Evolutionary conservation across 2,113 vertebrate genomes (phyloP), one percentile per base, ranked within the genome.

Genomic region (Chionodraco myersi): DNA sequence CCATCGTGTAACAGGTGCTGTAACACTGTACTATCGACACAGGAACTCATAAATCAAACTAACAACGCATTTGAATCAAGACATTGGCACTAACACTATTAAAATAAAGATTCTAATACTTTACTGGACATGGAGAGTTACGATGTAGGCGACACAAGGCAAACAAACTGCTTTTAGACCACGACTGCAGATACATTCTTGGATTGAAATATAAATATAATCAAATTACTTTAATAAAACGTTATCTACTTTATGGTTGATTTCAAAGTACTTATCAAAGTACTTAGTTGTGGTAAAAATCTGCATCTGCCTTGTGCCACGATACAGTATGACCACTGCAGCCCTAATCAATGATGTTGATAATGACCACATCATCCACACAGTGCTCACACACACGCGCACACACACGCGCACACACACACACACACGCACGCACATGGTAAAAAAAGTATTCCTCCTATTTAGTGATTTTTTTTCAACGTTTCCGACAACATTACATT

Each of bases 401-500:
- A 41, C 36, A 36, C 36, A 36, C 6, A 5, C 36, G 6, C 6
- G 1, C 36, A 36, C 36, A 36, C 36, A 36, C 36, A 36, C 36
- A 36, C 36, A 36, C 36, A 5, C 4, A 36, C 6, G 6, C 36
- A 36, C 36, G 6, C 36, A 36, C 36, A 36, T 6, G 51, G 76
- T 88, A 6, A 86, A 10, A 89, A 86, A 85, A 68, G n/a, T 16
- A 36, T 58, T 81, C 51, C 23, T 83, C 54, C 41, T 86, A 69
- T 58, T 64, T 70, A 65, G n/a, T 70, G 68, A 52, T 71, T 72
- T 71, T 65, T 65, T 65, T 66, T 16, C 10, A 4, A 67, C 14
- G 48, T 88, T 86, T 77, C 66, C 54, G 49, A 92, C 83, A 84
- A 92, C 82, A 73, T 77, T 72, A 89, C 58, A 73, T 76, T 54